Evolutionary conservation across 1,140 invertebrate genomes (phyloP), one percentile per base, ranked within the genome.

Genomic region (Catajapyx aquilonaris): DNA sequence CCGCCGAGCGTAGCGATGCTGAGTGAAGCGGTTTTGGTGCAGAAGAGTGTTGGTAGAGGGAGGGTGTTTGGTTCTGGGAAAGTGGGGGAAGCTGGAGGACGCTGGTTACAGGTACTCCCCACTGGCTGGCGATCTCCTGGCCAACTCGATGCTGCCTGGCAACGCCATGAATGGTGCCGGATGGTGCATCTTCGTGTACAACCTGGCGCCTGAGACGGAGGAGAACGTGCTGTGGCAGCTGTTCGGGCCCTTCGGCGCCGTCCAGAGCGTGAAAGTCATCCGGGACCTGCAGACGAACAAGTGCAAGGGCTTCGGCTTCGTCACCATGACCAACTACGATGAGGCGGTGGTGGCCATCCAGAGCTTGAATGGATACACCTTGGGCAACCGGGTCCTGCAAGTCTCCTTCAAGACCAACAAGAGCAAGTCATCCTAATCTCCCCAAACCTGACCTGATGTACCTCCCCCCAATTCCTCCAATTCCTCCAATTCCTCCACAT

Each of bases 261-360:
- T 98, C 39, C 88, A 96, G 60, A 90, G 81, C 53, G 93, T 97
- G 20, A 97, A 97, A 66, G 83, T 93, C 35, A 94, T 97, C 51
- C 76, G 91, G 42, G 93, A 97, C 63, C 70, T 90, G 51, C 84
- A 94, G 60, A 94, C 91, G 42, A 91, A 94, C 65, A 97, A 97
- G 63, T 97, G 94, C 71, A 97, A 96, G 64, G 94, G 94, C 47
- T 97, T 95, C 59, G 94, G 90, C n/a, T 96, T 97, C 61, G 91
- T 99, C 40, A 96, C 90, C 37, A 98, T 98, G 94, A 95, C 88
- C 50, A 95, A 96, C 61, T 97, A 97, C 63, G 91, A 97, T 57
- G 93, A 97, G 56, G 90, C 93, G 10, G 74, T 94, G 18, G 79
- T 93, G 41, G 93, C 94, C 37, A 97, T 98, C 50, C 87, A 93